A percentile compares a stretch with the other conserved stretches of the same genome.
These are phyloP conservation scores for Protophormia terraenovae DNA, from an alignment of 2,888 invertebrate species.

Conservation along the genomic window DNA sequence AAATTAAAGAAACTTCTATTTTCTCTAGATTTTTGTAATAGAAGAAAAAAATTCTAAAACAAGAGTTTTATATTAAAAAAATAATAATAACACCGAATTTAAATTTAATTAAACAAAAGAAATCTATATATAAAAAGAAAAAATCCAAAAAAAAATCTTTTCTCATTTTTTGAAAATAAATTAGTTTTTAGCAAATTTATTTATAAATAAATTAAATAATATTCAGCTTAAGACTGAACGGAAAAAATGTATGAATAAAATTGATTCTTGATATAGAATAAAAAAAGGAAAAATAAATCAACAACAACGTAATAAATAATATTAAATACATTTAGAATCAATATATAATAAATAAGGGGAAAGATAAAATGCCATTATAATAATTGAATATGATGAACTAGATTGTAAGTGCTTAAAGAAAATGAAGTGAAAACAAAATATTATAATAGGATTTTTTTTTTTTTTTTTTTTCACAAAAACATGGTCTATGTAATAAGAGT, in stretches of 20 bases:
- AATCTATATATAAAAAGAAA: neutral
- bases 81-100: slow-evolving; percentile 57
- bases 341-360: slow-evolving; percentile 48
- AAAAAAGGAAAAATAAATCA: slow-evolving; percentile 25
- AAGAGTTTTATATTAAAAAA: slow-evolving; percentile 1
- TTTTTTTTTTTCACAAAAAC: slow-evolving; percentile 4
- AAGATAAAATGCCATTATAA: slow-evolving; percentile 64
- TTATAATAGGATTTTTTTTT: slow-evolving; percentile 24
- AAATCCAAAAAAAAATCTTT: neutral
- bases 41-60: neutral
- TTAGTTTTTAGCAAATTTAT: neutral
- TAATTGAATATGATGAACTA: slow-evolving; percentile 54
- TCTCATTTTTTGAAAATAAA: neutral
- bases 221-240: slow-evolving; percentile 61
- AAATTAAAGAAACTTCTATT: too few species aligned
- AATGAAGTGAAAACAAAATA: slow-evolving; percentile 25
- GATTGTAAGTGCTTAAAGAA: slow-evolving; percentile 43
- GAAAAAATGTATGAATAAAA: slow-evolving; percentile 35
- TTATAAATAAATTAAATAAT: slow-evolving; percentile 22
- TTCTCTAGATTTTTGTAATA: slow-evolving; percentile 22
- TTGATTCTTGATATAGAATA: neutral
- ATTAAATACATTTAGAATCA: neutral
- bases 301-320: slow-evolving; percentile 37
- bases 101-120: slow-evolving; percentile 34
- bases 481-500: neutral